Percentiles rank a stretch among this genome's conserved stretches.
Evolutionary conservation across 2,113 vertebrate species (phyloP).

Genomic region (Trinectes maculatus): DNA sequence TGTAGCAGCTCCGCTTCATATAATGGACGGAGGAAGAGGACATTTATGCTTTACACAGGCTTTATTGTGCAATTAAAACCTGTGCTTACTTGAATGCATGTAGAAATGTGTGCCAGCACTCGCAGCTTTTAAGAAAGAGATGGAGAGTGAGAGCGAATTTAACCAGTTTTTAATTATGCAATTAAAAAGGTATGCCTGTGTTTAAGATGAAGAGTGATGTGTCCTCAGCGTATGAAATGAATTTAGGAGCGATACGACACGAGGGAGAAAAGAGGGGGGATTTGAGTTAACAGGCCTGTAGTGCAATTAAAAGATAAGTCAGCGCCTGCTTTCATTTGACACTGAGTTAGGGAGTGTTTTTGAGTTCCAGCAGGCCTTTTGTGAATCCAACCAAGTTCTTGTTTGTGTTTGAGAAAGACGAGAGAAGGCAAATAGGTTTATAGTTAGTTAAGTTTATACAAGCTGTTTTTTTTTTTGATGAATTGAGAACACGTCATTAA

Average conservation of each 20-base stretch:
- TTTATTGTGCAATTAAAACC: conserved; percentile 61
- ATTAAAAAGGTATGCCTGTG: conserved; percentile 57
- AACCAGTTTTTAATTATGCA: conserved; percentile 51
- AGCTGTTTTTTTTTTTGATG: too few species aligned
- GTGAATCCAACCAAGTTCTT: conserved; percentile 27
- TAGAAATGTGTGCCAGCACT: conserved; percentile 12
- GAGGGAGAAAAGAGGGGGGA: conserved; percentile 26
- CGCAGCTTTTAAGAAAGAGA: conserved; percentile 46
- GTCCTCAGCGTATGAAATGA: conserved; percentile 34
- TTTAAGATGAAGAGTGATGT: conserved; percentile 46
- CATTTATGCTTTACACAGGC: conserved; percentile 21
- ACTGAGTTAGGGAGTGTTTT: conserved; percentile 33
- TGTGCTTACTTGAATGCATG: conserved; percentile 26
- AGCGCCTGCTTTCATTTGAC: conserved; percentile 25
- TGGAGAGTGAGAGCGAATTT: conserved; percentile 37
- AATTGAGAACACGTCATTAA: conserved; percentile 5
- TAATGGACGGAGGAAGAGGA: conserved; percentile 8
- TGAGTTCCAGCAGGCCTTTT: conserved; percentile 39
- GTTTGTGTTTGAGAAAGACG: conserved; percentile 27
- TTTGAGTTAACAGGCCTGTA: conserved; percentile 45
- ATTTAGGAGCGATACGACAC: conserved; percentile 32
- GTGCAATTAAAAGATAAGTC: conserved; percentile 68
- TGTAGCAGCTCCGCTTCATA: conserved; percentile 42
- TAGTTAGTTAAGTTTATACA: conserved; percentile 11
- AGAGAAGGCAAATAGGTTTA: conserved; percentile 26